phyloP scores from a whole-genome alignment of 2,113 vertebrate species.

The Panthera tigris region DNA sequence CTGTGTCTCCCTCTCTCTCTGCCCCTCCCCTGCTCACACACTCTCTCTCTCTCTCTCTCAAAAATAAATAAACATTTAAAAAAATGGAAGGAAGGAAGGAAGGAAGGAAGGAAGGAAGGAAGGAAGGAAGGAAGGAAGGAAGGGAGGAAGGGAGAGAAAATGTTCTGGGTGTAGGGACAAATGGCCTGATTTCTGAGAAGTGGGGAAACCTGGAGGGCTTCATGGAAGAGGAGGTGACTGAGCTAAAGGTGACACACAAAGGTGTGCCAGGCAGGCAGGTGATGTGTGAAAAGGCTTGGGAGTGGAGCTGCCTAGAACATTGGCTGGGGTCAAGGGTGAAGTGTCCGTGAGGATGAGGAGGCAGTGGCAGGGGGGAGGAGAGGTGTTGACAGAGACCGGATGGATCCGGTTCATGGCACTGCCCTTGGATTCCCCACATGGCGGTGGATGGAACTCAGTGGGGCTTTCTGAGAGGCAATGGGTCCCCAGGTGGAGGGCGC shows the following conservation, averaged over 20 bases:
- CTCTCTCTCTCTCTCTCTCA: no score
- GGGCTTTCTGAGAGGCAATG: background rate
- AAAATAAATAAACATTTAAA: no score
- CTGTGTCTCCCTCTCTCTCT: no score
- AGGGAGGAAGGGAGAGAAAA: background rate
- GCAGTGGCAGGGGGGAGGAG: fast-evolving
- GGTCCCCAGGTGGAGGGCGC: no score
- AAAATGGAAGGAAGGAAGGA: no score
- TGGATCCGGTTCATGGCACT: fast-evolving
- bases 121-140: no score
- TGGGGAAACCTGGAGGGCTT: background rate
- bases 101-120: no score
- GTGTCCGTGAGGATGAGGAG: background rate
- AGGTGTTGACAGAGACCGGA: background rate
- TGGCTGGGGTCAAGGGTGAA: background rate
- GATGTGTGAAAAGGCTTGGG: background rate
- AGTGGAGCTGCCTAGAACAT: background rate
- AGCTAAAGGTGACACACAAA: background rate
- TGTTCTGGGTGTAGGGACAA: background rate
- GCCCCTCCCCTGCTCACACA: no score
- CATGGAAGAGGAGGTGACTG: background rate
- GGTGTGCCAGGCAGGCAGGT: background rate
- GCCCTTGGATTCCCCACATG: background rate
- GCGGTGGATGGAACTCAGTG: background rate
- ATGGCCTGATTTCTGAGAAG: background rate